Evolutionary conservation across 2,797 vertebrate genomes (phyloP).

Genomic region (Vipera latastei): DNA sequence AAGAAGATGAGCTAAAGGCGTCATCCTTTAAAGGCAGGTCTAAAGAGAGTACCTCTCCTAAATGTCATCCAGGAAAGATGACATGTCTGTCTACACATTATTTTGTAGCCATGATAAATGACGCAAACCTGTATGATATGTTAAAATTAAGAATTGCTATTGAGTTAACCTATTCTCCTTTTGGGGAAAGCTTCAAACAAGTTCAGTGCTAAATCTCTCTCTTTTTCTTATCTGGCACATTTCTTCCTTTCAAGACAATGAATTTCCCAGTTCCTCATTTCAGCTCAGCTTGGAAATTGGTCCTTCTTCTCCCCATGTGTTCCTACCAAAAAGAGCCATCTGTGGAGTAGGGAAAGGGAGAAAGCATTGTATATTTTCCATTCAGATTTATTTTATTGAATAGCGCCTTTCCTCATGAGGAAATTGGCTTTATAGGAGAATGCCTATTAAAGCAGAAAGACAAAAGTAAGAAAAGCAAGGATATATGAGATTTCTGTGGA

Average conservation of each 20-base stretch:
- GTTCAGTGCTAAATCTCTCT: not conserved
- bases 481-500: constrained; percentile 4
- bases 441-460: not conserved
- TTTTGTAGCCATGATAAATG: not conserved
- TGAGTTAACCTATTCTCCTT: not conserved
- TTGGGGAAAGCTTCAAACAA: not conserved
- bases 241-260: not conserved
- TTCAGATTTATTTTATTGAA: constrained; percentile 10
- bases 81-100: not conserved
- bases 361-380: not conserved
- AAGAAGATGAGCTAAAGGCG: not conserved
- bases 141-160: not conserved
- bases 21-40: not conserved
- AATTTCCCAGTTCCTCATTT: not conserved
- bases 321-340: not conserved
- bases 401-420: not conserved
- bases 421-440: not conserved
- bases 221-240: accelerated
- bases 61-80: not conserved
- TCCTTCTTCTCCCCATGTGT: not conserved
- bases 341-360: not conserved
- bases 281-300: not conserved
- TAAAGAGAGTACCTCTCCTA: not conserved
- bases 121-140: not conserved
- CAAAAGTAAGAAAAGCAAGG: not conserved